phyloP scores from a whole-genome alignment of 1,140 invertebrate species.

The Cotesia chilonis region DNA sequence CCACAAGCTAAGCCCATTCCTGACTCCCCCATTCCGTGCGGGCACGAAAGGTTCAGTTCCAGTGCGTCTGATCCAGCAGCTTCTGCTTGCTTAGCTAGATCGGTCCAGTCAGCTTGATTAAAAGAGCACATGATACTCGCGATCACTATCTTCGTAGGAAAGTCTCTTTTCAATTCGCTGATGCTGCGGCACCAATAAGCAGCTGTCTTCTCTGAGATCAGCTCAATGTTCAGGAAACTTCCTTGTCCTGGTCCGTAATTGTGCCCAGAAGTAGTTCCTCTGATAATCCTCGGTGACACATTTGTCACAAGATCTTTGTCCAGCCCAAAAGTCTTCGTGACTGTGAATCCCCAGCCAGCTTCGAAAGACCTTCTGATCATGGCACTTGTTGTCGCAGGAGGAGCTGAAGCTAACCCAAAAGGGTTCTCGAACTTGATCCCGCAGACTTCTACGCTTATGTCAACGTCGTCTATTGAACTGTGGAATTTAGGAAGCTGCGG shows the following conservation, averaged over 20 bases:
- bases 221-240: constrained; percentile 96
- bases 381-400: constrained; percentile 90
- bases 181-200: constrained; percentile 94
- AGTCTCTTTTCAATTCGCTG: constrained; percentile 89
- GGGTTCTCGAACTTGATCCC: constrained; percentile 96
- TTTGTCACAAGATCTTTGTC: constrained; percentile 98
- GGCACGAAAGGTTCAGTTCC: constrained; percentile 96
- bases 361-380: constrained; percentile 96
- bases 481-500: constrained; percentile 90
- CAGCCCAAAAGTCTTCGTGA: constrained; percentile 95
- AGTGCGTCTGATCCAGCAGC: constrained; percentile 91
- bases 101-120: constrained; percentile 88
- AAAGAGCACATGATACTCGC: constrained; percentile 97
- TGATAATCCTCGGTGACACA: constrained; percentile 94
- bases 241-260: constrained; percentile 93
- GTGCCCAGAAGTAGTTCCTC: constrained; percentile 91
- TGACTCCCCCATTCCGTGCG: constrained; percentile 97
- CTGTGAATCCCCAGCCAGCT: constrained; percentile 94
- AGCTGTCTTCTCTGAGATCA: constrained; percentile 96
- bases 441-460: constrained; percentile 91
- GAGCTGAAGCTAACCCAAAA: constrained; percentile 96
- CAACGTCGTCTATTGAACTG: constrained; percentile 92
- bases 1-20: constrained; percentile 99
- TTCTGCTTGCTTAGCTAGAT: constrained; percentile 82
- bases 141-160: constrained; percentile 90